Conservation (phyloP, 2,113 vertebrate species). For the Microtus montanus region DNA sequence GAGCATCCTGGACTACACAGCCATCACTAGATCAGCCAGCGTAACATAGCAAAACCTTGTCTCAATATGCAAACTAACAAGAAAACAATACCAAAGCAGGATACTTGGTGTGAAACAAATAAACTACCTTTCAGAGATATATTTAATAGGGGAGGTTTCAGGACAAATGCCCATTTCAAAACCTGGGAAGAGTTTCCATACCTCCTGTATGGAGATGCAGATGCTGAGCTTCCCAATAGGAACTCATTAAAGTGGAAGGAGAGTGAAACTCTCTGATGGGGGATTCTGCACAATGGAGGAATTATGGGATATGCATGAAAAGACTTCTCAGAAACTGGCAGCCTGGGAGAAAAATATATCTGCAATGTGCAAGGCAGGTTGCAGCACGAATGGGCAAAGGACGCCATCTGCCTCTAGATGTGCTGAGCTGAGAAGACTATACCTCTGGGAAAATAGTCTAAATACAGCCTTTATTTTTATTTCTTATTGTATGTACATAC, state of each 20-base stretch:
- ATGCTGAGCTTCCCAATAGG: rapidly evolving
- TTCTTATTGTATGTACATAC: background rate
- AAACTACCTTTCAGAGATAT: background rate
- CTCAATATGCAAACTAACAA: background rate
- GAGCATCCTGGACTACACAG: background rate
- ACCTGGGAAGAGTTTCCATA: background rate
- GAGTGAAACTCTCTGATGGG: background rate
- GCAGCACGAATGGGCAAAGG: background rate
- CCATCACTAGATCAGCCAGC: background rate
- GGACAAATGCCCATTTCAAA: background rate
- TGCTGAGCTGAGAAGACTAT: background rate
- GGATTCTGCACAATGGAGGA: background rate
- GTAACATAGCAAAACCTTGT: background rate
- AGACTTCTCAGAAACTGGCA: background rate
- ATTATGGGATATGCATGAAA: background rate
- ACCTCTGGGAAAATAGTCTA: background rate
- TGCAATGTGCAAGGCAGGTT: background rate
- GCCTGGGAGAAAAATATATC: background rate
- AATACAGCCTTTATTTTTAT: background rate
- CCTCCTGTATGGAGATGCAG: rapidly evolving
- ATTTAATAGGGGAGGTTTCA: background rate
- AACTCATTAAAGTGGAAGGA: background rate
- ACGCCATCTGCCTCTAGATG: background rate
- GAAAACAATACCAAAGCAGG: background rate
- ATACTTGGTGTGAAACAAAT: background rate